phyloP scores from a whole-genome alignment of 1,140 invertebrate genomes.

The Penaeus indicus region DNA sequence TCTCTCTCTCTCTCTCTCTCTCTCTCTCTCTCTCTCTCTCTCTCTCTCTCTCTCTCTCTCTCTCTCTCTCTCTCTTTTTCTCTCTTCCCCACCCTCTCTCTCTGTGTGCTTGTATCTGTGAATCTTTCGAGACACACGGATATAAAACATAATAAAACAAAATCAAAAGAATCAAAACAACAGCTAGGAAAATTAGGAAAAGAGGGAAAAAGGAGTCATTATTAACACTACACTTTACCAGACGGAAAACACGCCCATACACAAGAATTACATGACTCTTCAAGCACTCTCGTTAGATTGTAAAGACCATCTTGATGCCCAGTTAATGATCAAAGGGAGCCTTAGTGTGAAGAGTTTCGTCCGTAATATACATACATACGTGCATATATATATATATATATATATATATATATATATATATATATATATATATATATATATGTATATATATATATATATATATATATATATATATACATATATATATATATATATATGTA shows the following conservation, averaged over 20 bases:
- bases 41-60: no score
- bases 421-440: background rate
- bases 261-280: no score
- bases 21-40: background rate
- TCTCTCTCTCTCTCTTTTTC: background rate
- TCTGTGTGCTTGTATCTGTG: no score
- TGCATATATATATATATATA: background rate
- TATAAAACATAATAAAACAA: no score
- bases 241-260: no score
- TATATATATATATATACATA: slow-evolving; percentile 41
- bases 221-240: no score
- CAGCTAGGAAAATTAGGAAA: no score
- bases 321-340: background rate
- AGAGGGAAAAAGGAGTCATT: no score
- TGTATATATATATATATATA: background rate
- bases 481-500: background rate
- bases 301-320: background rate
- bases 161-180: no score
- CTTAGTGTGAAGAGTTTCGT: background rate
- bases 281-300: no score
- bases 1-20: background rate
- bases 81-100: background rate
- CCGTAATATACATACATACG: slow-evolving; percentile 31
- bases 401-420: background rate
- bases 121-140: no score